Evolutionary conservation across 2,888 invertebrate genomes (phyloP), one percentile per base, ranked within the genome.

Genomic region (Pomacea canaliculata): DNA sequence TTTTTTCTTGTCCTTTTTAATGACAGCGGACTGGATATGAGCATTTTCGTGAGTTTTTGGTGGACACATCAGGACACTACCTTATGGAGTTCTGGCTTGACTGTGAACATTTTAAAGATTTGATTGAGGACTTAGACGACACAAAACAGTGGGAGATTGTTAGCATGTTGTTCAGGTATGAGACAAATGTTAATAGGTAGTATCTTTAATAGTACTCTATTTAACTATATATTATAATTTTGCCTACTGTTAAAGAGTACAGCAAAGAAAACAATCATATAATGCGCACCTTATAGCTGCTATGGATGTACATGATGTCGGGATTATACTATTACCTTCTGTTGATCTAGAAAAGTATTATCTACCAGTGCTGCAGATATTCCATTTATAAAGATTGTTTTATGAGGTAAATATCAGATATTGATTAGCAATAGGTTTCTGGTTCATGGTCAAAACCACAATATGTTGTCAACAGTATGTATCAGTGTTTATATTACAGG

Each of bases 11-110:
- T 37, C 5, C 37, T 63, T 7, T 23, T 27, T 63, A 60, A 60
- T 60, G 37, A 63, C 27, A 90, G 90, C 84, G 86, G 67, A 74
- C 73, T 19, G 90, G 90, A 4, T 89, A 90, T 86, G 86, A 87
- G 69, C 83, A 84, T 59, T 89, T 90, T 77, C 84, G 83, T 77
- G 76, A 83, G 10, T 91, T 91, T 80, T 83, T 91, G 66, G 70
- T 77, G n/a, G 86, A 84, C 68, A 91, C 90, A 9, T 82, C 84
- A 10, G 90, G 90, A 48, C 83, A 81, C 51, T 84, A 88, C 71
- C 82, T 91, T 23, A 80, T 88, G 63, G 86, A 89, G 71, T 91
- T 91, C 85, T 91, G 91, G 91, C 76, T 91, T 27, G 90, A 91
- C 81, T 91, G 91, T 82, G 91, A 91, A 79, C 85, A 85, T 77